These are phyloP conservation scores for Phorcus lineatus DNA, from an alignment of 2,888 invertebrate genomes.

Conservation along the genomic window DNA sequence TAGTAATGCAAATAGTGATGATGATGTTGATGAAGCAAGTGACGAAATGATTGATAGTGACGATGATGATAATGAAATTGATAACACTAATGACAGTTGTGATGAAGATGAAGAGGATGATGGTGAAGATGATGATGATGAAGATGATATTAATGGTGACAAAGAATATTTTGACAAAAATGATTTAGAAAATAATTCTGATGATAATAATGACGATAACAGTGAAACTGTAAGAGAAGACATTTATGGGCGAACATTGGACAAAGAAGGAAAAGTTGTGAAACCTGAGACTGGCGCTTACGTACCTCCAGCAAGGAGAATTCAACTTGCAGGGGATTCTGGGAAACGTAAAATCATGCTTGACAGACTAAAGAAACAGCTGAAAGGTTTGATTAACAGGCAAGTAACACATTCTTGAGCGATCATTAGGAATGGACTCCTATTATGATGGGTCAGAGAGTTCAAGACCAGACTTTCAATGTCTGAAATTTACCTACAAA, in stretches of 20 bases:
- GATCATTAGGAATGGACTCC: too few species aligned
- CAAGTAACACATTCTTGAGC: constrained; percentile 37
- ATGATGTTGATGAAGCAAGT: constrained; percentile 14
- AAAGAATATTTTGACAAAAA: constrained; percentile 65
- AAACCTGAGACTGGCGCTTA: constrained; percentile 78
- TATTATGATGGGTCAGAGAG: too few species aligned
- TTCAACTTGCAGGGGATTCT: constrained; percentile 76
- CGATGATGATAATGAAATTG: constrained; percentile 79
- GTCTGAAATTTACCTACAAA: too few species aligned
- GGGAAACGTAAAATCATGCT: constrained; percentile 78
- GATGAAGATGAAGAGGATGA: constrained; percentile 75
- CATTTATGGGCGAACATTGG: constrained; percentile 92
- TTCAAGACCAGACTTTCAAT: too few species aligned
- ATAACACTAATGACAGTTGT: constrained; percentile 77
- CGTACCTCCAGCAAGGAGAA: constrained; percentile 88
- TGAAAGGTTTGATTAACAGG: constrained; percentile 91
- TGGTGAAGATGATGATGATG: constrained; percentile 36
- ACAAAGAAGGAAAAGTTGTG: constrained; percentile 87
- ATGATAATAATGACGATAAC: constrained; percentile 29
- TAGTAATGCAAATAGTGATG: neutral
- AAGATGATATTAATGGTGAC: constrained; percentile 49
- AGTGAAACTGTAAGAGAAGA: constrained; percentile 79
- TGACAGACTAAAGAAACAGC: constrained; percentile 83
- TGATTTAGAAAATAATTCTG: constrained; percentile 45
- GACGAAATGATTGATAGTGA: constrained; percentile 13